Base-by-base conservation (phyloP, 2,888 invertebrate genomes). In the Leistus spinibarbis region DNA sequence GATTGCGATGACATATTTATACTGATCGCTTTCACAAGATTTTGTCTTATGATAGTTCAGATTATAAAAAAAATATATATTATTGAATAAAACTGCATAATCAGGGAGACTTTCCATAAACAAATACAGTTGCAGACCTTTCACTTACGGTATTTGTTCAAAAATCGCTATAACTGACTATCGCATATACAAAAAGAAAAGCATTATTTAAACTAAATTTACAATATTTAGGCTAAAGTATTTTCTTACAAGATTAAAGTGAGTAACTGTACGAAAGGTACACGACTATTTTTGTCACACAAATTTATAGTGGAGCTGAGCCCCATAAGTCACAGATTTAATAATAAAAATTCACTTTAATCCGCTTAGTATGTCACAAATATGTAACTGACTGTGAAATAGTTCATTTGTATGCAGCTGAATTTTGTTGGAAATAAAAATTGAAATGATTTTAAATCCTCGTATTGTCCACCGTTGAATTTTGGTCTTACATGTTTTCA, bases 371-470 rank as follows among this genome's bases (percentile, higher is more conserved):
- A 10, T 13, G 40, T 40, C 13, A 5, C 40, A 13, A 40, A 62
- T 65, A 72, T 65, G 64, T 65, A 66, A 66, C 56, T 64, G 65
- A 54, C 72, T 72, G 72, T 72, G 72, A 72, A 72, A 72, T 66
- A 57, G 72, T 54, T 56, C 65, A 72, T 65, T 72, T 72, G 24
- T 27, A 72, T 2, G 27, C 72, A 27, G n/a, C n/a, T n/a, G 72
- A 54, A 57, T 63, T 72, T 65, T 65, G 65, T 54, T 72, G 65
- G 72, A 65, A 72, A 72, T 65, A 72, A 65, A 64, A 40, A 40
- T 40, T 10, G 40, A 40, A 10, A 71, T 71, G 63, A 71, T 57
- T 53, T 9, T 60, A 60, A 54, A 70, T 63, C 70, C 70, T 63
- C 70, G 62, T 70, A 70, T 63, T 63, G 22, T 54, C 40, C 53